A percentile compares a stretch with the other conserved stretches of the same genome.
Evolutionary conservation across 2,113 vertebrate genomes (phyloP).

Genomic region (Siniperca chuatsi): DNA sequence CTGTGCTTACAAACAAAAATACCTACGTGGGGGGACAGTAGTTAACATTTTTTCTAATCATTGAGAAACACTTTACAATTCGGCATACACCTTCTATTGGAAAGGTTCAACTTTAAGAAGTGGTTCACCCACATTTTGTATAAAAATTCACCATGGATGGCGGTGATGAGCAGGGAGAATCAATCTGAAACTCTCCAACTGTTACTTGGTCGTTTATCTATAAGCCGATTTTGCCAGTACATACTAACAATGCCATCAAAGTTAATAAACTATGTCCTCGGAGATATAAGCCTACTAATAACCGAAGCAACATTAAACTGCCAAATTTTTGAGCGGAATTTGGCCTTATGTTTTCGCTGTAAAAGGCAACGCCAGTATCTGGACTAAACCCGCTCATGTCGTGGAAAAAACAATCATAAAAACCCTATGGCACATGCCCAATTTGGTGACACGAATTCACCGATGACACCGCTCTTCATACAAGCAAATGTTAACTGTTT

Average conservation of each 20-base stretch:
- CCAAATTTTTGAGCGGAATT: background rate
- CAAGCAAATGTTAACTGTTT: background rate
- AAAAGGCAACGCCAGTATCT: constrained; percentile 19
- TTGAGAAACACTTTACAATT: background rate
- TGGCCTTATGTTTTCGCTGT: background rate
- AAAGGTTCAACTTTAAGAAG: background rate
- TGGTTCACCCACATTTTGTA: background rate
- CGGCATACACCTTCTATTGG: background rate
- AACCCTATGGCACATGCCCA: background rate
- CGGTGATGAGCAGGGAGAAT: background rate
- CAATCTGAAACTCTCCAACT: background rate
- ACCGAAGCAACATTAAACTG: background rate
- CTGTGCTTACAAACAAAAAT: background rate
- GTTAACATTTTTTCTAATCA: rapidly evolving
- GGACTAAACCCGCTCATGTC: background rate
- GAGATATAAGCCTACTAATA: background rate
- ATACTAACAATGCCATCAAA: background rate
- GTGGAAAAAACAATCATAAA: constrained; percentile 6
- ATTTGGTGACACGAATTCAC: background rate
- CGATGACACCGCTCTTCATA: rapidly evolving
- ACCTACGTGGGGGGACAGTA: rapidly evolving
- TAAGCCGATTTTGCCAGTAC: constrained; percentile 25
- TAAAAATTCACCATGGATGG: background rate
- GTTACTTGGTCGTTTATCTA: background rate
- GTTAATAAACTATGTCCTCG: rapidly evolving